A percentile compares a stretch with the other conserved stretches of the same genome.
These are phyloP conservation scores for Brachionus asplanchnoidis DNA, from an alignment of 1,140 invertebrate species.

Conservation along the genomic window DNA sequence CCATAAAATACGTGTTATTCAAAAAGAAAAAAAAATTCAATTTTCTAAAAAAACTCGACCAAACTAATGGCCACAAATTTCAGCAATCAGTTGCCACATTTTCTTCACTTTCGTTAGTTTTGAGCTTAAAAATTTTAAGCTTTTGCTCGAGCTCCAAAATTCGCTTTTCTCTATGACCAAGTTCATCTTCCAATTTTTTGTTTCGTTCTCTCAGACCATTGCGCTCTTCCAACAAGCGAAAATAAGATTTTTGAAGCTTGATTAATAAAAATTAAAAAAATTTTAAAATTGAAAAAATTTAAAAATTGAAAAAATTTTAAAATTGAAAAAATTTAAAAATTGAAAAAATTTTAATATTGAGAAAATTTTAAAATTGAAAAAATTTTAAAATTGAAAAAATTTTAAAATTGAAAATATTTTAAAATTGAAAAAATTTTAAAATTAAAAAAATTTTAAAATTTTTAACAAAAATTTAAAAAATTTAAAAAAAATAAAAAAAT, in stretches of 20 bases:
- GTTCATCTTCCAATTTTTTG: constrained; percentile 36
- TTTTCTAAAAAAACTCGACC: not conserved
- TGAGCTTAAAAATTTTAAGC: not conserved
- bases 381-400: not conserved
- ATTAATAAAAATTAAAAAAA: not conserved
- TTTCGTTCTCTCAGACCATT: constrained; percentile 22
- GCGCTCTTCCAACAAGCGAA: constrained; percentile 28
- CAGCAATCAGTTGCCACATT: constrained; percentile 26
- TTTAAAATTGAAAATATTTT: no score
- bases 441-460: not conserved
- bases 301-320: constrained; percentile 1
- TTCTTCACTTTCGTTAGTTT: not conserved
- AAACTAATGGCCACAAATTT: not conserved
- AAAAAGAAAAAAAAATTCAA: not conserved
- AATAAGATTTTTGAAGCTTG: constrained; percentile 36
- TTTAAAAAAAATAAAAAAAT: not conserved
- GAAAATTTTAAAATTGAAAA: not conserved
- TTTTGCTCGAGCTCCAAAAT: not conserved
- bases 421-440: constrained; percentile 1
- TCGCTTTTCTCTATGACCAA: not conserved
- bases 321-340: not conserved
- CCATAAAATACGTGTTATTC: not conserved
- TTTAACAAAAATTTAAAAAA: not conserved
- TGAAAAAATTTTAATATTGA: not conserved
- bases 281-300: not conserved